A percentile compares a stretch with the other conserved stretches of the same genome.
Conservation (phyloP, 2,797 vertebrate species). For the Cossypha caffra region DNA sequence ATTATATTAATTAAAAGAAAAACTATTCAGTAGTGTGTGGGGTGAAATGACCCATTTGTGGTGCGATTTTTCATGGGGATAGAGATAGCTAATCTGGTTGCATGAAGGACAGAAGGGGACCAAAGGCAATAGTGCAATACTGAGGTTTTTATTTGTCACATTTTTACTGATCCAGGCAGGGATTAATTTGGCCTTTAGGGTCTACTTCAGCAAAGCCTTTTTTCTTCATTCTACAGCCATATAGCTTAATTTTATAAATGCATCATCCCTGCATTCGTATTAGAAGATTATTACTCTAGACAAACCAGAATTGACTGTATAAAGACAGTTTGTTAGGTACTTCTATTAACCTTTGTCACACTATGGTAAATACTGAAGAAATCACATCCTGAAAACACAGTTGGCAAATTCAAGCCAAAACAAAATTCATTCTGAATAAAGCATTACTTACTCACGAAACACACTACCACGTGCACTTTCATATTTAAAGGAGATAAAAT, state of each 20-base stretch:
- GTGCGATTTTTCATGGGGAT: neutral
- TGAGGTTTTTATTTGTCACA: neutral
- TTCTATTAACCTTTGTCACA: constrained; percentile 23
- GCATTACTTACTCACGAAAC: neutral
- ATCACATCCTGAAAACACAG: neutral
- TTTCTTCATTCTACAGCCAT: neutral
- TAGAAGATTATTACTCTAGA: neutral
- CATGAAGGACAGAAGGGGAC: neutral
- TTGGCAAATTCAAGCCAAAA: neutral
- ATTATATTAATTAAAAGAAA: neutral
- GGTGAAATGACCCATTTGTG: neutral
- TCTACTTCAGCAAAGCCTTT: neutral
- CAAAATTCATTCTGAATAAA: neutral
- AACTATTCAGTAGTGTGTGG: neutral
- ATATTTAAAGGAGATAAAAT: neutral
- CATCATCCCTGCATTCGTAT: neutral
- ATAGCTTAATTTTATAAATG: constrained; percentile 1
- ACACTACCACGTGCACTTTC: neutral
- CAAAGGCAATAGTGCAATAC: neutral
- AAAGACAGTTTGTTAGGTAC: neutral
- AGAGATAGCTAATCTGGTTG: neutral
- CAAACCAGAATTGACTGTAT: neutral
- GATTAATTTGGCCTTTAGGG: neutral
- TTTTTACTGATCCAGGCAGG: neutral
- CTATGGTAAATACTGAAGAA: neutral